Percentiles rank a stretch among this genome's conserved stretches.
Evolutionary conservation across 2,797 vertebrate genomes (phyloP).

Genomic region (Anolis apletophallus): DNA sequence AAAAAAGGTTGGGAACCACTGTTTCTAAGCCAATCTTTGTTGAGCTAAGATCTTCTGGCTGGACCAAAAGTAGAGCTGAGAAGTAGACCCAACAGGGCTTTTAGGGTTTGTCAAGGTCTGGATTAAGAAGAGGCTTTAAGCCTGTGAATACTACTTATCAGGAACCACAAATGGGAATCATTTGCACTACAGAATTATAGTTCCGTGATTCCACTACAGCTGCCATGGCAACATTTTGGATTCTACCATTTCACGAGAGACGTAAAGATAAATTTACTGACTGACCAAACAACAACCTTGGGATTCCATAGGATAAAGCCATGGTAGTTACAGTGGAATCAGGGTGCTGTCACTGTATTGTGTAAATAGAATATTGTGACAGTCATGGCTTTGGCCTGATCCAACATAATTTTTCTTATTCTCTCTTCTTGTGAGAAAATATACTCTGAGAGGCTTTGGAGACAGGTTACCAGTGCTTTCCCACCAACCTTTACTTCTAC

Average conservation of each 20-base stretch:
- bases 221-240: too few relatives aligned
- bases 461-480: not conserved
- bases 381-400: not conserved
- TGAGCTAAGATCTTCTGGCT: not conserved
- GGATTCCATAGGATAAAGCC: too few relatives aligned
- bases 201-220: too few relatives aligned
- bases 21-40: not conserved
- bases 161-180: not conserved
- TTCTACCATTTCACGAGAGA: too few relatives aligned
- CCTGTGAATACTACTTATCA: not conserved
- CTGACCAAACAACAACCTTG: too few relatives aligned
- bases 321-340: too few relatives aligned
- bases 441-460: not conserved
- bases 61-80: conserved; percentile 22
- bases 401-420: not conserved
- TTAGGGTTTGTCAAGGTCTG: rapidly evolving
- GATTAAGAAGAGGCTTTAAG: not conserved
- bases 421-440: not conserved
- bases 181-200: too few relatives aligned
- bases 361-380: not conserved
- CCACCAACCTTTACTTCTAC: not conserved
- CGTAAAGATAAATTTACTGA: too few relatives aligned
- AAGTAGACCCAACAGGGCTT: not conserved
- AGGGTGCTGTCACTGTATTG: too few relatives aligned
- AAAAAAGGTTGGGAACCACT: too few relatives aligned